Evolutionary conservation across 2,797 vertebrate species (phyloP), one percentile per base, ranked within the genome.

Genomic region (Sandelia bainsii): DNA sequence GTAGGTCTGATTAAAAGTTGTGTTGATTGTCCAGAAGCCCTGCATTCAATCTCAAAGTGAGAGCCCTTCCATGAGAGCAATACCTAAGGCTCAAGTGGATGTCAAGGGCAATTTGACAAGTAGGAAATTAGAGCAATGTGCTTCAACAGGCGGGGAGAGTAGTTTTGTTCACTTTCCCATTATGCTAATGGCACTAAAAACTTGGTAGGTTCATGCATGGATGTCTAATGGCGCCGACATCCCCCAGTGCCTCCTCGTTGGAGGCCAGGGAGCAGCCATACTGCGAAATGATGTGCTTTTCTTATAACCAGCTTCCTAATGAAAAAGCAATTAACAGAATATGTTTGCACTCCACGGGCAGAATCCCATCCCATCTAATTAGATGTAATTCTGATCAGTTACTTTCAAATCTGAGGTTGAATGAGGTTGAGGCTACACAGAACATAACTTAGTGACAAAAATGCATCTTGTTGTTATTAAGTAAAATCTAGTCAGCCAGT

Each of bases 251-350:
- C 74, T 46, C 59, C 46, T 63, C 58, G 69, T 68, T 58, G 63
- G 81, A 80, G 84, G 77, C 66, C 58, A 67, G 54, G 54, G 56
- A 87, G 75, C 53, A 81, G 69, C 29, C 77, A 68, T 63, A 50
- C 69, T 80, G 69, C 57, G 60, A 77, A 86, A 79, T 62, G 84
- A 87, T 84, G 79, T 83, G 75, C 69, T 84, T 73, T 74, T 86
- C 76, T 79, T 80, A 90, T 89, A 63, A 52, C 69, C 74, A 67
- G 62, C 74, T 85, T 77, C 58, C 78, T 87, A 88, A 92, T 90
- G 78, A 87, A 89, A 80, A 91, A 75, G 77, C 85, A 68, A 88
- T 93, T 91, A 91, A 65, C 64, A 75, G 77, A 84, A 87, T 91
- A 85, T 89, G 84, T 88, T 88, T 86, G 78, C 46, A 71, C 79